Conservation (phyloP, 2,797 vertebrate species). For the Syngnathus acus region DNA sequence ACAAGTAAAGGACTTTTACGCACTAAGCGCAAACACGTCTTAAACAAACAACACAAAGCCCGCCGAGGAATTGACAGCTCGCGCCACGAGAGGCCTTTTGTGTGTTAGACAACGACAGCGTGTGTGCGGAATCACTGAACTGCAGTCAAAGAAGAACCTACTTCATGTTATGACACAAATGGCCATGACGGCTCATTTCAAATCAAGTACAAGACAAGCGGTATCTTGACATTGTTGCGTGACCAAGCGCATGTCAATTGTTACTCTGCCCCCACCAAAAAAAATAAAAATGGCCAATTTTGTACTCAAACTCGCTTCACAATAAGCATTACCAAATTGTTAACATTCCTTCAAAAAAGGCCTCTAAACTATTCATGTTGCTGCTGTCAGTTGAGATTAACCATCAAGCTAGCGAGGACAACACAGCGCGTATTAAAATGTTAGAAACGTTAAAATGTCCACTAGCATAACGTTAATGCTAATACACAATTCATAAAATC, state of each 20-base stretch:
- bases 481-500: no score
- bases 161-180: neutral
- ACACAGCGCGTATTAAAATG: no score
- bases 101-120: conserved; percentile 20
- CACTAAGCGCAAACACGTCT: conserved; percentile 35
- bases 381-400: no score
- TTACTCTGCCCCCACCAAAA: no score
- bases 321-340: no score
- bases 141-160: neutral
- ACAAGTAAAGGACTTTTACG: conserved; percentile 24
- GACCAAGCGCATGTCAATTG: neutral
- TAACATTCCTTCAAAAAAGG: no score
- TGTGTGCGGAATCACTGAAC: conserved; percentile 8
- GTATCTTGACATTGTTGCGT: neutral
- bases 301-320: no score
- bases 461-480: no score
- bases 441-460: no score
- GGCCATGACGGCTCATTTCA: neutral
- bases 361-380: no score
- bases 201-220: neutral
- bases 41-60: conserved; percentile 37
- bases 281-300: no score
- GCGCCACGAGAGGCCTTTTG: neutral
- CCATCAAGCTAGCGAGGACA: no score
- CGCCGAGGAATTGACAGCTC: conserved; percentile 35